Evolutionary conservation across 2,113 vertebrate genomes (phyloP).

Genomic region (Baryphthengus martii): DNA sequence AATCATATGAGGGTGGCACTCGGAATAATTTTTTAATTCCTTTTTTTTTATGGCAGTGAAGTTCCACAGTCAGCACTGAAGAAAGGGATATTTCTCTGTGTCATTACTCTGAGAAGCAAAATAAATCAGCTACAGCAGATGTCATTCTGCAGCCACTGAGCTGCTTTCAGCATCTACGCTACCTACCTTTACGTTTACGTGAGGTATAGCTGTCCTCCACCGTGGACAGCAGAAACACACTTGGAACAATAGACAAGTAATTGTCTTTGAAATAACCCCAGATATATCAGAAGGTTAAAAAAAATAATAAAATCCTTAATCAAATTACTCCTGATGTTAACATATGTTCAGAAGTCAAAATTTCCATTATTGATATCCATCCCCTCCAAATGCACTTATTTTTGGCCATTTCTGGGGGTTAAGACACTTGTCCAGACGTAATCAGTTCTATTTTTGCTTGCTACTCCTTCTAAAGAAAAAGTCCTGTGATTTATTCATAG

Average conservation of each 20-base stretch:
- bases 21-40: background rate
- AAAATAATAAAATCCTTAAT: background rate
- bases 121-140: background rate
- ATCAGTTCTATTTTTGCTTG: background rate
- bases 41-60: background rate
- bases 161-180: background rate
- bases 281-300: background rate
- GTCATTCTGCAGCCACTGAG: background rate
- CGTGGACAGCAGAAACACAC: background rate
- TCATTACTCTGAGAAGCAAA: background rate
- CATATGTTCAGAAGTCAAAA: background rate
- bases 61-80: background rate
- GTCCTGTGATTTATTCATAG: conserved; percentile 24
- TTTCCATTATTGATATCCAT: background rate
- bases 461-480: background rate
- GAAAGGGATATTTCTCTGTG: background rate
- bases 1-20: background rate
- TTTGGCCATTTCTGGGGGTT: background rate
- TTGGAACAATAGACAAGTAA: background rate
- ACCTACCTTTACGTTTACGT: background rate
- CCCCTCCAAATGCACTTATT: background rate
- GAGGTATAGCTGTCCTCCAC: background rate
- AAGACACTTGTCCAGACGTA: background rate
- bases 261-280: background rate
- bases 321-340: background rate